Conservation (phyloP, 2,888 invertebrate species). For the Napeogenes inachia region DNA sequence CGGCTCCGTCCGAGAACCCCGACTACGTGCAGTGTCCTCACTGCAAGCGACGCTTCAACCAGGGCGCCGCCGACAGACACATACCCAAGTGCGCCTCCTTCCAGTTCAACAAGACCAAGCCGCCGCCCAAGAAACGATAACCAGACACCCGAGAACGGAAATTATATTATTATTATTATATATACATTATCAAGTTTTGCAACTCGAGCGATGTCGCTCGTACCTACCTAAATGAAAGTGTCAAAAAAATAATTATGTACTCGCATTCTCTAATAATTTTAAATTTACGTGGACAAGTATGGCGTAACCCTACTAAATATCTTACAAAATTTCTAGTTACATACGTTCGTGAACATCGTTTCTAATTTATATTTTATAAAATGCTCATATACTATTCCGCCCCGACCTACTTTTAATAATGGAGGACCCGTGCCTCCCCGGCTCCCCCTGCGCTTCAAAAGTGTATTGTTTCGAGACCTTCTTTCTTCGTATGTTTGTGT, state of each 20-base stretch:
- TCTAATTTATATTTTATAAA: slow-evolving; percentile 55
- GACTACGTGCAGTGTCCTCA: slow-evolving; percentile 95
- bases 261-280: no score
- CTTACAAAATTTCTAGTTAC: slow-evolving; percentile 31
- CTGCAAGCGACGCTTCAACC: slow-evolving; percentile 90
- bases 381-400: slow-evolving; percentile 47
- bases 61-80: slow-evolving; percentile 90
- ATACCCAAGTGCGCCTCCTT: slow-evolving; percentile 94
- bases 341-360: slow-evolving; percentile 44
- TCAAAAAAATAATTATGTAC: no score
- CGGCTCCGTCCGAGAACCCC: slow-evolving; percentile 91
- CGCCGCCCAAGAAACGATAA: slow-evolving; percentile 57
- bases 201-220: no score
- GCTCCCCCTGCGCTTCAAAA: not conserved
- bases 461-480: slow-evolving; percentile 38
- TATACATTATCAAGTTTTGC: no score
- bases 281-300: not conserved
- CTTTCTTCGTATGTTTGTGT: slow-evolving; percentile 42
- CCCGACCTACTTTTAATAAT: slow-evolving; percentile 24
- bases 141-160: slow-evolving; percentile 17
- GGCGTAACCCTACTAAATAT: not conserved
- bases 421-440: no score
- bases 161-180: not conserved
- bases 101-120: slow-evolving; percentile 86
- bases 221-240: no score